Base-by-base conservation (phyloP, 2,888 invertebrate species). In the Bibio marci region DNA sequence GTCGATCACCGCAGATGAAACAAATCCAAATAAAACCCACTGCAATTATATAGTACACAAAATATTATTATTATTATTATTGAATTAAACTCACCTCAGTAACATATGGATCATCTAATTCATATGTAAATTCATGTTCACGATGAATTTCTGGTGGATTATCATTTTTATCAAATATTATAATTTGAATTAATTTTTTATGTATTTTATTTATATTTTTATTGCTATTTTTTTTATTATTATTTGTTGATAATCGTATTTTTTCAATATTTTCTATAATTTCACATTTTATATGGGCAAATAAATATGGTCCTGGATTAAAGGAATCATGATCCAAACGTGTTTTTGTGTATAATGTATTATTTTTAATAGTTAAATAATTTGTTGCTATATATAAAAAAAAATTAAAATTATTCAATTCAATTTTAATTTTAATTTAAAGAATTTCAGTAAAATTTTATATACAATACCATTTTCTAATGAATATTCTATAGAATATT, bases 111-210 rank as follows among this genome's bases (percentile, higher is more conserved):
- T 57, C 52, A 6, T 52, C 50, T 47, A 62, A 44, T 38, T 49
- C 37, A 40, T 61, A 56, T 22, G 47, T 46, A 18, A 54, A 50
- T 19, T 45, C 43, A 7, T 52, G 48, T 35, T 65, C 61, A 46
- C 70, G 68, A 45, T 71, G 57, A 26, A 73, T 49, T 46, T 80
- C 67, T 1, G 94, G 92, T 10, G 87, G 86, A 56, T 94, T 91
- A 58, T 95, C 94, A 61, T 95, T 95, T 58, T 87, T 86, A 54
- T 86, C 83, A 37, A 81, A 58, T 8, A 95, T 76, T 3, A 63
- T 59, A n/a, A 73, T 52, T 32, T 55, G 50, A 7, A 67, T 47
- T 3, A 53, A 50, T 43, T 56, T 58, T 22, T 52, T 40, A 19
- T 48, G 39, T 30, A 47, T 47, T 11, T 41, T 38, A 3, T 44